Evolutionary conservation across 2,113 vertebrate species (phyloP).

Genomic region (Sorex fumeus): DNA sequence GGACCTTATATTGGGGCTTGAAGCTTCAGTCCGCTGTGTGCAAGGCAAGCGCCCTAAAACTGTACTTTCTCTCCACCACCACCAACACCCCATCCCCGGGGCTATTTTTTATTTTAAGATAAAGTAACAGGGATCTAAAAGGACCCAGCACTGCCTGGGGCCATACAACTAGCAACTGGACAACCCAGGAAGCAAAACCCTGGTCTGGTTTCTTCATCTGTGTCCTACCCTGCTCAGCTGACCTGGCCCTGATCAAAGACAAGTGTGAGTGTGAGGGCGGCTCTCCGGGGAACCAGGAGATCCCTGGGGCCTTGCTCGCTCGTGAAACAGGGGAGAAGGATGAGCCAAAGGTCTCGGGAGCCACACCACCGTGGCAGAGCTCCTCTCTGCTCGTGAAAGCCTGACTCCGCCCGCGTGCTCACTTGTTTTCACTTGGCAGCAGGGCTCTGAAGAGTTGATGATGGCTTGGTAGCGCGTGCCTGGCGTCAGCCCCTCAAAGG

Average conservation of each 20-base stretch:
- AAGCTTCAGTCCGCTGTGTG: too few species aligned
- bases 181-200: neutral
- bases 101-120: too few species aligned
- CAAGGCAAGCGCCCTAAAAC: too few species aligned
- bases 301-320: too few species aligned
- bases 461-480: neutral
- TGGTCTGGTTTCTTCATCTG: neutral
- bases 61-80: too few species aligned
- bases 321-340: too few species aligned
- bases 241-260: accelerated
- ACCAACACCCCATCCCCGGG: too few species aligned
- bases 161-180: neutral
- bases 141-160: neutral
- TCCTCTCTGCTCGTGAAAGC: too few species aligned
- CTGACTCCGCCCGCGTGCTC: neutral
- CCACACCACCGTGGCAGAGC: too few species aligned
- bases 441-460: neutral
- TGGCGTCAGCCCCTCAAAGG: neutral
- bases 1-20: too few species aligned
- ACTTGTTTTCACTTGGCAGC: neutral
- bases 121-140: neutral
- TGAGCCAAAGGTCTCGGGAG: too few species aligned
- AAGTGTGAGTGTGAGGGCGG: neutral
- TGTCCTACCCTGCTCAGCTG: accelerated
- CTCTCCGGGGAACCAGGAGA: neutral